These are phyloP conservation scores for Habropoda laboriosa DNA, from an alignment of 1,140 invertebrate species.

Conservation along the genomic window DNA sequence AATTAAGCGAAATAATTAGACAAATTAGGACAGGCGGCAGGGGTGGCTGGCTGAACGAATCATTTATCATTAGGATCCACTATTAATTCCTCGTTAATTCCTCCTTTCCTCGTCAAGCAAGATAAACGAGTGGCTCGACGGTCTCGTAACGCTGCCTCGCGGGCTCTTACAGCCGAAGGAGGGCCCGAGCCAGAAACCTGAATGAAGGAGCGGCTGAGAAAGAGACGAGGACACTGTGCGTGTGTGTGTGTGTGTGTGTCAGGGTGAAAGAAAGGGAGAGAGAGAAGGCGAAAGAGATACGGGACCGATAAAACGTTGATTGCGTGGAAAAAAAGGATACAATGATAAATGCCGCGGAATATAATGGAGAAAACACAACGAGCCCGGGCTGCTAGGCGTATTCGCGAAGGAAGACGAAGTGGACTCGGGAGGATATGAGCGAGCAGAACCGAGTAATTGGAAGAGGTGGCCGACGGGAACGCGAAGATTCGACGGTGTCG, in stretches of 20 bases:
- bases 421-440: constrained; percentile 30
- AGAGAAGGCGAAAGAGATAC: constrained; percentile 56
- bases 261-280: neutral
- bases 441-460: constrained; percentile 31
- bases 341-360: constrained; percentile 59
- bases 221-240: neutral
- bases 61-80: constrained; percentile 82
- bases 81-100: constrained; percentile 83
- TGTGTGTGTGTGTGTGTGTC: too few relatives aligned
- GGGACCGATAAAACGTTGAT: constrained; percentile 66
- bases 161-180: constrained; percentile 4
- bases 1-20: constrained; percentile 83
- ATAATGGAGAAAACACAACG: constrained; percentile 46
- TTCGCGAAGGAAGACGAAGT: constrained; percentile 39
- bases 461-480: too few relatives aligned
- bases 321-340: constrained; percentile 62
- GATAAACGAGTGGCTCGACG: constrained; percentile 80
- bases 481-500: constrained; percentile 1
- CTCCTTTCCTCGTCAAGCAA: constrained; percentile 82
- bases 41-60: constrained; percentile 72
- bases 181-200: constrained; percentile 43
- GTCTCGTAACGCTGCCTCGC: constrained; percentile 64
- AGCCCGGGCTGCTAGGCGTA: constrained; percentile 15
- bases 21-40: constrained; percentile 79
- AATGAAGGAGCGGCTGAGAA: constrained; percentile 27